Base-by-base conservation (phyloP, 2,797 vertebrate species). In the Myotis pilosus region DNA sequence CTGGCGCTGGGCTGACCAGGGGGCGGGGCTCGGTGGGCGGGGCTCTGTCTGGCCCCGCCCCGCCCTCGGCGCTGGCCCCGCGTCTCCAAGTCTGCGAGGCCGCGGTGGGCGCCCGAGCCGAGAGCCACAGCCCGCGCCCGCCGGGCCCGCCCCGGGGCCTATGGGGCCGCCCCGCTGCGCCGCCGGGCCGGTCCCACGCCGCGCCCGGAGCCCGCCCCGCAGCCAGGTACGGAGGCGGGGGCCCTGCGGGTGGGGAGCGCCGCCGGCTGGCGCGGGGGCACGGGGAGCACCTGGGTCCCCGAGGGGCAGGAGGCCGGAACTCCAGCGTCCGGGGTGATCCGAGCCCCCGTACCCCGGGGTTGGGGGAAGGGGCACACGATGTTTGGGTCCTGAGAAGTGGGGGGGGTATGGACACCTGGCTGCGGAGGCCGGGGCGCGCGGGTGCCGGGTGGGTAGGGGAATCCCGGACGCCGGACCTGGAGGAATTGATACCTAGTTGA, bases 81-180 rank as follows among this genome's bases (percentile, higher is more conserved):
- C 72, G 44, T 71, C 93, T 92, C 94, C 49, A 78, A 94, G 89
- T 95, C 93, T 19, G 92, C 44, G 71, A 74, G 93, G 95, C 93
- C 41, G 69, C 71, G 57, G 81, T 55, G 87, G 64, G 83, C 89
- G 47, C 94, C 3, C 36, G 92, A 84, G 76, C 94, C 41, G 9
- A 55, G 81, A 49, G 75, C 92, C 95, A 44, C 60, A 30, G 90
- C 80, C 94, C 28, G 90, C 86, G 66, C 75, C 89, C 84, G 19
- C 89, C 7, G 72, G 17, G 74, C 55, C 57, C 12, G 76, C 68
- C 64, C 84, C 19, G 36, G 80, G 79, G 95, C 93, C 96, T 96
- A 97, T 97, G 96, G 95, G 84, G 92, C 81, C 57, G n/a, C 74
- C 80, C 83, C 86, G 68, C 85, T 19, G 89, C 80, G 91, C 87